A percentile compares a stretch with the other conserved stretches of the same genome.
Conservation (phyloP, 2,888 invertebrate species). For the Isotomurus palustris region DNA sequence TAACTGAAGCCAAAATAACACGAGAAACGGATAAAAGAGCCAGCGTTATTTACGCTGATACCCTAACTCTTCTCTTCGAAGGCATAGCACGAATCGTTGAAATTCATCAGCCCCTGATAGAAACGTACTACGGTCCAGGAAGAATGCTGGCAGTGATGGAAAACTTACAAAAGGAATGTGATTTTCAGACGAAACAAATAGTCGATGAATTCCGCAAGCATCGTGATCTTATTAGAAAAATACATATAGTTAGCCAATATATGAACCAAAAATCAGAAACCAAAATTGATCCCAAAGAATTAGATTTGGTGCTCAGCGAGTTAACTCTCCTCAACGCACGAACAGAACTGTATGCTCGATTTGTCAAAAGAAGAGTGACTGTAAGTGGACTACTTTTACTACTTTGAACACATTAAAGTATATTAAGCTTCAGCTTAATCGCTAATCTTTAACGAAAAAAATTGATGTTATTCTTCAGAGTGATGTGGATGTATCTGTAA, state of each 20-base stretch:
- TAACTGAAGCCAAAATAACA: slow-evolving; percentile 63
- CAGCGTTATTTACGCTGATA: slow-evolving; percentile 76
- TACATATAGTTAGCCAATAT: slow-evolving; percentile 60
- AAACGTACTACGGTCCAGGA: slow-evolving; percentile 81
- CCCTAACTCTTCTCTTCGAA: slow-evolving; percentile 77
- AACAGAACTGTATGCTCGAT: slow-evolving; percentile 83
- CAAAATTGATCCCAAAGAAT: slow-evolving; percentile 67
- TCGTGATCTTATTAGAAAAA: slow-evolving; percentile 60
- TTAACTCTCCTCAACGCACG: slow-evolving; percentile 85
- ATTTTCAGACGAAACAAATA: slow-evolving; percentile 59
- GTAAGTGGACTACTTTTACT: slow-evolving; percentile 53
- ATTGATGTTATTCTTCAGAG: slow-evolving; percentile 51
- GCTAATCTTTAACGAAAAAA: no score
- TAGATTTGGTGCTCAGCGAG: slow-evolving; percentile 84
- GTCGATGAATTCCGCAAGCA: slow-evolving; percentile 68
- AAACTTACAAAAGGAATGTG: slow-evolving; percentile 74
- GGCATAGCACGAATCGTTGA: slow-evolving; percentile 78
- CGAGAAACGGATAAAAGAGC: slow-evolving; percentile 66
- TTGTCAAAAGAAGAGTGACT: slow-evolving; percentile 70
- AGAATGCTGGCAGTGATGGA: slow-evolving; percentile 65
- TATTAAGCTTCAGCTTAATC: no score
- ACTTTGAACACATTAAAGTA: neutral
- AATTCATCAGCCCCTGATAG: slow-evolving; percentile 80
- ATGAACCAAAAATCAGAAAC: slow-evolving; percentile 48
- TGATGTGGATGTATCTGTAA: slow-evolving; percentile 60